A percentile compares a stretch with the other conserved stretches of the same genome.
Conservation (phyloP, 2,113 vertebrate genomes). For the Falco punctatus region DNA sequence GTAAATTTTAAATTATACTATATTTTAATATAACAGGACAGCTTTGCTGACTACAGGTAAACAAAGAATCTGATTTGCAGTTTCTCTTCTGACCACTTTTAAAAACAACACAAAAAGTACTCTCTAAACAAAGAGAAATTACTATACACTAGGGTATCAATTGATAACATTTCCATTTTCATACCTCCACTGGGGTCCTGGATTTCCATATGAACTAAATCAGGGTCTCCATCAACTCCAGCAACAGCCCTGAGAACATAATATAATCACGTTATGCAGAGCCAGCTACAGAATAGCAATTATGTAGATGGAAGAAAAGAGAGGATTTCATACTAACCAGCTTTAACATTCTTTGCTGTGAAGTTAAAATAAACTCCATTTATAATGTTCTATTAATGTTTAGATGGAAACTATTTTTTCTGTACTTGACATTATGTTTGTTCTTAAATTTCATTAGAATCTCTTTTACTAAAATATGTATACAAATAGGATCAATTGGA, state of each 20-base stretch:
- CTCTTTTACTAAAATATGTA: background rate
- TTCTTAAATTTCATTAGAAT: background rate
- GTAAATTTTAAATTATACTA: background rate
- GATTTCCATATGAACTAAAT: slow-evolving; percentile 96
- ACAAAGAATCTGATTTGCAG: background rate
- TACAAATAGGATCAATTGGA: background rate
- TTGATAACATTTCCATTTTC: background rate
- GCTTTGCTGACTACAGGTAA: slow-evolving; percentile 21
- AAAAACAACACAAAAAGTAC: background rate
- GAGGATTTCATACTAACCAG: background rate
- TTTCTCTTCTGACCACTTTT: background rate
- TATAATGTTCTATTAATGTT: background rate
- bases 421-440: background rate
- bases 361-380: slow-evolving; percentile 6
- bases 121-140: background rate
- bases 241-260: slow-evolving; percentile 86
- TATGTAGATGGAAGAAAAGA: background rate
- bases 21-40: background rate
- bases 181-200: slow-evolving; percentile 92
- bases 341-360: background rate
- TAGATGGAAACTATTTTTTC: background rate
- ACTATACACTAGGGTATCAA: background rate
- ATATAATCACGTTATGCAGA: slow-evolving; percentile 36
- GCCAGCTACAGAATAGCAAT: background rate
- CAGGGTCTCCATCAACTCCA: slow-evolving; percentile 86